Evolutionary conservation across 2,888 invertebrate species (phyloP), one percentile per base, ranked within the genome.

Genomic region (Caenorhabditis becei): DNA sequence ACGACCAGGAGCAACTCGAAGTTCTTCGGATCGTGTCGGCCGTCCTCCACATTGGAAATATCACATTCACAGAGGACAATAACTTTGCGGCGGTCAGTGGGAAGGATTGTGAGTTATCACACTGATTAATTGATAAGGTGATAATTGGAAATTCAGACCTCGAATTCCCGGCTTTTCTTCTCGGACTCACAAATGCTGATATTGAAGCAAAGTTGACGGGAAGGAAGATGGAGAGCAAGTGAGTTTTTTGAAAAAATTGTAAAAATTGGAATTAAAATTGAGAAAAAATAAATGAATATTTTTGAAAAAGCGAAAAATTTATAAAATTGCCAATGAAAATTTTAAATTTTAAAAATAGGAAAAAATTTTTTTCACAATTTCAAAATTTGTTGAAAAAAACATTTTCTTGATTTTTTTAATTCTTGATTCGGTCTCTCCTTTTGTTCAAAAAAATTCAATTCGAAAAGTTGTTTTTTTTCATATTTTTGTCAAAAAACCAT

Each of bases 1-100:
- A 91, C 24, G 92, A 93, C 51, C 91, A 92, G 2, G 93, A 92
- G 54, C 92, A 94, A 83, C 91, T 91, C 65, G 93, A 93, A 83
- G 93, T 94, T 28, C 91, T 94, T 49, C 92, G 92, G 83, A 88
- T 94, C 35, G 83, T 85, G 92, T 93, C 94, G 10, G 94, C 93
- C 26, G 92, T 94, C 83, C 92, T 94, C 47, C 94, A 94, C 90
- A 91, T 94, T 20, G 94, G 94, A 83, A 94, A 94, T 89, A 92
- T 94, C 80, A 88, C 92, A 28, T 94, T 94, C 91, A 89, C 90
- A 1, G 93, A 93, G 80, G 71, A 87, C 14, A 93, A 92, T 77
- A 94, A 92, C 78, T 93, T 93, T 85, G 94, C 94, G 0, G 92
- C 92, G 71, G 92, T 94, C 16, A 92, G 92, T 28, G 93, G 93